Base-by-base conservation (phyloP, 2,888 invertebrate species). In the Saturnia japonica region DNA sequence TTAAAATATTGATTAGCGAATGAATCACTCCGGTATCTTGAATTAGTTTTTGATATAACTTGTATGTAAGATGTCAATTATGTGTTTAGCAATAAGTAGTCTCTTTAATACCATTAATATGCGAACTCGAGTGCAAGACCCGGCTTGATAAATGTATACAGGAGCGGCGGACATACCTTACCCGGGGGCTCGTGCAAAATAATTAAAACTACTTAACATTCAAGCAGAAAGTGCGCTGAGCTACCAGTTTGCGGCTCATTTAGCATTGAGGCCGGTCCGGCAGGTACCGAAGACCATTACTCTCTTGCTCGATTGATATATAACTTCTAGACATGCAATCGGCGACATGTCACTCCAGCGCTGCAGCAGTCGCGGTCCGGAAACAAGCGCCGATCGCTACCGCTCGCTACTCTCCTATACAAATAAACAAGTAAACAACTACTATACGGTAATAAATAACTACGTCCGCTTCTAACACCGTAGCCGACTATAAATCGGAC, bases 181-280 rank as follows among this genome's bases (percentile, higher is more conserved):
- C 87, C 90, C 84, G 84, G 82, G 79, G 89, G 91, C 89, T 83
- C 82, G 85, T 84, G 88, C 88, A 85, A 91, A 91, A 91, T 93
- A 91, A 93, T 93, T 93, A 91, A 93, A 93, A 91, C 91, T 92
- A 92, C 89, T 93, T 93, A 91, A 91, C 86, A 93, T 93, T 92
- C 91, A 91, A 89, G 84, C 89, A 85, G 90, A 88, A 88, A 89
- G 88, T 88, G 84, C 85, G 79, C 77, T 77, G 76, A 77, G 81
- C 87, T 82, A 89, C 88, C 84, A 83, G 89, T 86, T 84, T 84
- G 87, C 84, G 83, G 87, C 87, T 91, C 89, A 90, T 90, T 90
- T 89, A 87, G 85, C 83, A 80, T 78, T 78, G 79, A 76, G 82
- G 85, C 85, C 83, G 85, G 85, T 82, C 81, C 72, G 77, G 78